Conservation (phyloP, 2,113 vertebrate species). For the Conger conger region DNA sequence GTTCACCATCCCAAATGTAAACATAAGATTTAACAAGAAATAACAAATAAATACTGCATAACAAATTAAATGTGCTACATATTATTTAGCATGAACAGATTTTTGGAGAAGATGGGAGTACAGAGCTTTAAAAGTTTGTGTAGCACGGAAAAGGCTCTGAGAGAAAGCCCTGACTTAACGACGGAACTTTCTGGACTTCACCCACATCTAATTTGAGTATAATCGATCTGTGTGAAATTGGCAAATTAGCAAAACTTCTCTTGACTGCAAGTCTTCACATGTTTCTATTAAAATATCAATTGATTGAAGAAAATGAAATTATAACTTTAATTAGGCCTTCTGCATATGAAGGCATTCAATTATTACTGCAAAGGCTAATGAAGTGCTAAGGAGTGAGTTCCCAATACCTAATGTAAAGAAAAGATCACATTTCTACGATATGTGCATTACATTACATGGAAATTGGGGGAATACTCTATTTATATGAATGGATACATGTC, state of each 20-base stretch:
- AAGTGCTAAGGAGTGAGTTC: neutral
- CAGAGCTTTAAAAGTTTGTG: neutral
- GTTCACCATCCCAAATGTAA: neutral
- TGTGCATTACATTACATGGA: neutral
- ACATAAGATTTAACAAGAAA: neutral
- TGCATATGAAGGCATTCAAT: conserved; percentile 37
- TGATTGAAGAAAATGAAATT: conserved; percentile 54
- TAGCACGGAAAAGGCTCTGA: neutral
- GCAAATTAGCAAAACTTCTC: conserved; percentile 36
- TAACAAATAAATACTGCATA: neutral
- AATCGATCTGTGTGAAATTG: conserved; percentile 36
- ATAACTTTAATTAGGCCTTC: conserved; percentile 58
- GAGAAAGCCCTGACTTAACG: neutral
- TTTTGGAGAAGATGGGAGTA: neutral
- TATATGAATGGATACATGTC: neutral
- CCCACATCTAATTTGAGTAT: conserved; percentile 34
- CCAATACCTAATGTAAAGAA: neutral
- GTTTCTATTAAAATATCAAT: conserved; percentile 47
- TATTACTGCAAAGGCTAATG: neutral
- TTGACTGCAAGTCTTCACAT: conserved; percentile 34
- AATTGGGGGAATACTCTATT: neutral
- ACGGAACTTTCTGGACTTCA: conserved; percentile 3
- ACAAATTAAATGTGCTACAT: neutral
- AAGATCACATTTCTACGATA: conserved; percentile 1
- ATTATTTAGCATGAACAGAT: neutral